Conservation (phyloP, 2,797 vertebrate species). For the Aplochiton taeniatus region DNA sequence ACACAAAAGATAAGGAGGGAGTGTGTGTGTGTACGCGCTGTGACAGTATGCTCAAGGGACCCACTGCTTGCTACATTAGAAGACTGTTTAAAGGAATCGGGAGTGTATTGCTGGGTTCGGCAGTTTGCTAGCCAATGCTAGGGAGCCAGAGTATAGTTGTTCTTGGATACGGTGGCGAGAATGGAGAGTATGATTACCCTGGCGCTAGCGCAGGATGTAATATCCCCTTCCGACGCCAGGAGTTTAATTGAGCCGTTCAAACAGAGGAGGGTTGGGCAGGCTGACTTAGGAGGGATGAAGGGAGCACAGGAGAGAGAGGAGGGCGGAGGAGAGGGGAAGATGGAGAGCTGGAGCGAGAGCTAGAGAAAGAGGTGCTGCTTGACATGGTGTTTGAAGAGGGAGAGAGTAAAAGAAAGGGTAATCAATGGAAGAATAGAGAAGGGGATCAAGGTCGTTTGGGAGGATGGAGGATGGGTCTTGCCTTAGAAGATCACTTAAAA, state of each 20-base stretch:
- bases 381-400: neutral
- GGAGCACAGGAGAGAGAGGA: constrained; percentile 33
- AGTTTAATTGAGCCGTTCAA: constrained; percentile 72
- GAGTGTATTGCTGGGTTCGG: constrained; percentile 37
- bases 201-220: constrained; percentile 56
- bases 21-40: constrained; percentile 6
- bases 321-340: constrained; percentile 8
- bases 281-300: constrained; percentile 60
- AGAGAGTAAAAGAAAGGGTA: neutral
- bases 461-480: too few species aligned
- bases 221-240: constrained; percentile 49
- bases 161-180: constrained; percentile 37
- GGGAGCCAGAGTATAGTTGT: constrained; percentile 32
- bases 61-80: constrained; percentile 62
- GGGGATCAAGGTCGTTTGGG: too few species aligned
- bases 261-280: constrained; percentile 65
- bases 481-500: neutral
- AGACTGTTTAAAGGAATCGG: constrained; percentile 60
- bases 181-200: constrained; percentile 48
- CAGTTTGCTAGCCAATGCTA: constrained; percentile 21
- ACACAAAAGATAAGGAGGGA: constrained; percentile 10
- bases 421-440: constrained; percentile 11
- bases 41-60: constrained; percentile 59
- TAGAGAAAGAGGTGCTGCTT: constrained; percentile 10
- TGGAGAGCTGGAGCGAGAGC: neutral